A percentile compares a stretch with the other conserved stretches of the same genome.
Conservation (phyloP, 2,797 vertebrate species). For the Novumbra hubbsi region DNA sequence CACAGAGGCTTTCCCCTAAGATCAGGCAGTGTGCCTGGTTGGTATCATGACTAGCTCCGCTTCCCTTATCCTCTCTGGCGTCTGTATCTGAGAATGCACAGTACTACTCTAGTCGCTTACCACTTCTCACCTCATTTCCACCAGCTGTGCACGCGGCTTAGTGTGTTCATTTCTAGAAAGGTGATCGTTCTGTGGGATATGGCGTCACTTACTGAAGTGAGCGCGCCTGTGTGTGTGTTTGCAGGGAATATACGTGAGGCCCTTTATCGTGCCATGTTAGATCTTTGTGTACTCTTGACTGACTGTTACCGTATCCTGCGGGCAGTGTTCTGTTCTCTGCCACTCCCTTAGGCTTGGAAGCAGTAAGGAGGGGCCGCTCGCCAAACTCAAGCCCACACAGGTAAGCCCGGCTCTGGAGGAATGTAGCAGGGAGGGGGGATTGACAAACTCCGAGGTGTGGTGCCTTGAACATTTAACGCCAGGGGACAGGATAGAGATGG, state of each 20-base stretch:
- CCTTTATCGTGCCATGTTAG: not conserved
- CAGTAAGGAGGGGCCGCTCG: conserved; percentile 50
- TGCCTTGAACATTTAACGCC: conserved; percentile 37
- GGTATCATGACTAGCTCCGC: conserved; percentile 13
- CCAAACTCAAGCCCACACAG: conserved; percentile 79
- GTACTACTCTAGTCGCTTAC: not conserved
- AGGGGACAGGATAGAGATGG: conserved; percentile 58
- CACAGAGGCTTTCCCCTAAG: conserved; percentile 2
- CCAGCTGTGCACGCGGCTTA: not conserved
- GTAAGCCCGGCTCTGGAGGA: conserved; percentile 74
- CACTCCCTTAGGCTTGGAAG: conserved; percentile 65
- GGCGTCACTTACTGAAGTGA: not conserved
- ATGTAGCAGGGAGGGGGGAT: conserved; percentile 53
- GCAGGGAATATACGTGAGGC: no score
- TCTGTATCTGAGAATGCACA: conserved; percentile 40
- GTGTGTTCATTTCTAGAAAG: conserved; percentile 1
- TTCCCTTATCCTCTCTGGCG: not conserved
- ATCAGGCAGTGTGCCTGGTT: conserved; percentile 18
- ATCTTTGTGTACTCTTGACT: conserved; percentile 12
- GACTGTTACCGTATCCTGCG: conserved; percentile 54
- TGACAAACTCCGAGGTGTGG: conserved; percentile 59
- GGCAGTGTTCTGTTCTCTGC: conserved; percentile 53
- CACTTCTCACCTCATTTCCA: conserved; percentile 2
- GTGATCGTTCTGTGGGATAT: not conserved
- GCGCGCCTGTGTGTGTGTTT: conserved; percentile 8